These are phyloP conservation scores for Aurelia aurita complex sp. Pacific DNA, from an alignment of 30 jellyfish, hydroid and myxozoan genomes.

Conservation along the genomic window DNA sequence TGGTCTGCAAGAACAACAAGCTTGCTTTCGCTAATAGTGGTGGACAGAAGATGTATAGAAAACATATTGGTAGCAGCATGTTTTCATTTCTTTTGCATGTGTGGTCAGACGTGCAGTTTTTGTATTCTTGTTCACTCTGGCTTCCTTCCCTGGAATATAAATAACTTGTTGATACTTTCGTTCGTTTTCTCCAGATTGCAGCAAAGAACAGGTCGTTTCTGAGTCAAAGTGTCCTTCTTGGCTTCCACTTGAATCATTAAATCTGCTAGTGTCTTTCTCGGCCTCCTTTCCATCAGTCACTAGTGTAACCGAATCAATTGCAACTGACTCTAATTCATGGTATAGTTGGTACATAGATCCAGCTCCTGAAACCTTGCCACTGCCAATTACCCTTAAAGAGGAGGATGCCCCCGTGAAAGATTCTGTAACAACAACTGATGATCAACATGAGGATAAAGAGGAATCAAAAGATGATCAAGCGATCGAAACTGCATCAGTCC, in stretches of 20 bases:
- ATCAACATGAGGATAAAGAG: not conserved
- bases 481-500: not conserved
- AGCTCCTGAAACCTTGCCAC: constrained; percentile 44
- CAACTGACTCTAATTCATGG: constrained; percentile 25
- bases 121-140: no score
- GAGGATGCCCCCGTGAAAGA: not conserved
- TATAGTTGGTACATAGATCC: constrained; percentile 41
- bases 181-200: no score
- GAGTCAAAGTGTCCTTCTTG: constrained; percentile 4
- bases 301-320: constrained; percentile 10
- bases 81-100: no score
- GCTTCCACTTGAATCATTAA: constrained; percentile 18
- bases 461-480: not conserved
- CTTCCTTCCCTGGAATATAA: no score
- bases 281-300: constrained; percentile 8
- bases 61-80: no score
- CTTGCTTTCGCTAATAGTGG: no score
- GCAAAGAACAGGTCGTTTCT: no score
- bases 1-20: no score
- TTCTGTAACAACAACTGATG: not conserved
- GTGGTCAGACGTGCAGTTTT: no score
- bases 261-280: constrained; percentile 7
- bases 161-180: no score
- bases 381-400: constrained; percentile 18
- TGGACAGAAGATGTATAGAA: no score